phyloP scores from a whole-genome alignment of 2,113 vertebrate species.

The Fulmarus glacialis region DNA sequence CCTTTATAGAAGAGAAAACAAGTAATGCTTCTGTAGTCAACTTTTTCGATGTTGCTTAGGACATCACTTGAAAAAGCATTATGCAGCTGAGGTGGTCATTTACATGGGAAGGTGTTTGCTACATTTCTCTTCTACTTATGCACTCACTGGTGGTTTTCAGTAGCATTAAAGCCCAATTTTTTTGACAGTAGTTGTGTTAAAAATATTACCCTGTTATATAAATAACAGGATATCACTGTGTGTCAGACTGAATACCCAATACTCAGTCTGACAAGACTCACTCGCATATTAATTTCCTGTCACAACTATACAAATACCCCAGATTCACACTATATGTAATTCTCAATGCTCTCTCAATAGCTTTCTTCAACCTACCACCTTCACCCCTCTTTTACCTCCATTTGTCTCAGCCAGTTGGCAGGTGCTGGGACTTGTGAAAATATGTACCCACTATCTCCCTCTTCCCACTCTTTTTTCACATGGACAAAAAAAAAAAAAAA shows the following conservation, averaged over 20 bases:
- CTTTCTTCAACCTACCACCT: neutral
- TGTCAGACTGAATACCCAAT: conserved; percentile 30
- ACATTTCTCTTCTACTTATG: neutral
- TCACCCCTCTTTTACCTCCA: neutral
- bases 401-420: conserved; percentile 1
- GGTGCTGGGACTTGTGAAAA: neutral
- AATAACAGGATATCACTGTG: neutral
- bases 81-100: neutral
- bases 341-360: neutral
- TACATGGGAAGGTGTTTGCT: conserved; percentile 20
- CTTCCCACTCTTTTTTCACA: conserved; percentile 17
- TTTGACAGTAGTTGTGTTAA: conserved; percentile 13
- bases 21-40: neutral
- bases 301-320: neutral
- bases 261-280: neutral
- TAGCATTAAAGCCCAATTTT: neutral
- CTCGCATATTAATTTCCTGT: neutral
- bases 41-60: neutral
- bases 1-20: neutral
- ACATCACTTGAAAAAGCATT: neutral
- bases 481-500: neutral
- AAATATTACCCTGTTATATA: conserved; percentile 42
- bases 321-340: neutral
- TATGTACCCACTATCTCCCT: neutral
- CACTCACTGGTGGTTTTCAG: neutral